Evolutionary conservation across 2,113 vertebrate species (phyloP), one percentile per base, ranked within the genome.

Genomic region (Chloropsis cyanopogon): DNA sequence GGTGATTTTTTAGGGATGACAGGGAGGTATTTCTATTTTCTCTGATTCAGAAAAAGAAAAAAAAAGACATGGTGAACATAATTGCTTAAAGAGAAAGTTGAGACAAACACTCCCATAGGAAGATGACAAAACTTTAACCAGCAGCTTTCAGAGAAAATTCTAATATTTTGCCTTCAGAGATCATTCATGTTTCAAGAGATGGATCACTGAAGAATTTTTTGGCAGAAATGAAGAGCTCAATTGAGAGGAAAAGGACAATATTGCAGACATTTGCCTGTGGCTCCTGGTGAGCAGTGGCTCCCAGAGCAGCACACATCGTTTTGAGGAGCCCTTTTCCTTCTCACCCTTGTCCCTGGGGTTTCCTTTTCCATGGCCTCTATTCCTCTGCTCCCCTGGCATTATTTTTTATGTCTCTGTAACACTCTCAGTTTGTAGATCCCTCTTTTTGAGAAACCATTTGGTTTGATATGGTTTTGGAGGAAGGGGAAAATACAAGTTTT

Each of bases 291-390:
- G 20, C 12, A 8, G 24, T 9, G 41, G 42, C 60, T 57, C 44
- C 63, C 61, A 75, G 26, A 24, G 2, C 37, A 66, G 25, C 8
- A 6, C 33, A 28, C 0, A 1, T 2, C 5, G 25, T 53, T 52
- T 53, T 41, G 39, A 59, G 49, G 24, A 42, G 20, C 15, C 7
- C 12, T 85, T 69, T 60, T 54, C 83, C 33, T 37, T 68, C 53
- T 59, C 53, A 15, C 0, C 1, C 42, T 70, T 63, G n/a, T 66
- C 37, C 42, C 9, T 42, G 39, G 29, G 2, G 4, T 46, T 90
- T 77, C 68, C 82, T 16, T 71, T 1, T 14, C 57, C 8, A 2
- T 41, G 31, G n/a, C 18, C 15, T 81, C 53, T 20, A 6, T 49
- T 72, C 39, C 19, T 76, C 64, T 73, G 14, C 20, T 70, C 16